A percentile compares a stretch with the other conserved stretches of the same genome.
Evolutionary conservation across 2,888 invertebrate species (phyloP).

Genomic region (Caenorhabditis doughertyi): DNA sequence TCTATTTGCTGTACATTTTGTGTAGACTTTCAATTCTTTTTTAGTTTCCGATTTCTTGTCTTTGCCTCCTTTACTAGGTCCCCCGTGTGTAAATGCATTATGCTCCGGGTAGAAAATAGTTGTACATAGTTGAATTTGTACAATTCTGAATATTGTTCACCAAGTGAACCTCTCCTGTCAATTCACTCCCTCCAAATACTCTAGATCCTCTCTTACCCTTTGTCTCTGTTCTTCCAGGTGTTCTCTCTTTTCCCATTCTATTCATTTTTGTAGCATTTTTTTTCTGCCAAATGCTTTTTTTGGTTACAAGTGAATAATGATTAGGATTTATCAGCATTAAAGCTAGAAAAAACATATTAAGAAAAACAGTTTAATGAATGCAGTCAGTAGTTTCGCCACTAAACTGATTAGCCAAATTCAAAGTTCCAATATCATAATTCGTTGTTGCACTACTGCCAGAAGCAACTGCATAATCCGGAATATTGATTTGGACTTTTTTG

Average conservation of each 20-base stretch:
- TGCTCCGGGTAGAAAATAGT: constrained; percentile 39
- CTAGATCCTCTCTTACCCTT: constrained; percentile 16
- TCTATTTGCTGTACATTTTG: constrained; percentile 51
- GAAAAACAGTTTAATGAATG: constrained; percentile 15
- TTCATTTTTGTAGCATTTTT: constrained; percentile 53
- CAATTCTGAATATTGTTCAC: constrained; percentile 47
- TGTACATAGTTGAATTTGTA: constrained; percentile 51
- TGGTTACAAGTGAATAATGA: constrained; percentile 28
- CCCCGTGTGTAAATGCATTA: constrained; percentile 11
- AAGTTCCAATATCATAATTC: constrained; percentile 27
- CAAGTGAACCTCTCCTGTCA: constrained; percentile 25
- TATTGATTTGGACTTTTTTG: constrained; percentile 32
- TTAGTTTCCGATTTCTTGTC: not conserved
- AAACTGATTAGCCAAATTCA: constrained; percentile 33
- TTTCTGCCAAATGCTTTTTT: constrained; percentile 12
- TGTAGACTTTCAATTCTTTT: constrained; percentile 8
- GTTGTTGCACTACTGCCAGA: constrained; percentile 11
- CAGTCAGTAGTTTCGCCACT: constrained; percentile 38
- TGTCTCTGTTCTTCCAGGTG: constrained; percentile 38
- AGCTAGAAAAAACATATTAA: no score
- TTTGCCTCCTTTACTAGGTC: constrained; percentile 21
- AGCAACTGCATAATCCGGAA: constrained; percentile 33
- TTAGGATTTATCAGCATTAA: not conserved
- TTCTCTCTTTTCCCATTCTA: not conserved
- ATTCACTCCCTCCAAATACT: constrained; percentile 6